Conservation (phyloP, 2,888 invertebrate genomes). For the Myopa tessellatipennis region DNA sequence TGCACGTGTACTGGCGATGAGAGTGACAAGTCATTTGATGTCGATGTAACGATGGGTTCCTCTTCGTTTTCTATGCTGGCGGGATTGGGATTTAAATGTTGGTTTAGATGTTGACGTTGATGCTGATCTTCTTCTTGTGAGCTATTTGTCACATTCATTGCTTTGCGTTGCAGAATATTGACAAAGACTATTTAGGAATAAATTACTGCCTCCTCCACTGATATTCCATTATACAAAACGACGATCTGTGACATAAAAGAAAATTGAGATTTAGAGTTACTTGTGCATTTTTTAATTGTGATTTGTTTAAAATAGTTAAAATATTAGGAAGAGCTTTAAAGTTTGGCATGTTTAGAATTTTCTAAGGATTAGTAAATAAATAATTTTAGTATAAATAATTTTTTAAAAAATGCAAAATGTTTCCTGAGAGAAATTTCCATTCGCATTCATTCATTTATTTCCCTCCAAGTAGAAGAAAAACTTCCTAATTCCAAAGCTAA, state of each 20-base stretch:
- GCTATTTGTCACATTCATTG: conserved; percentile 58
- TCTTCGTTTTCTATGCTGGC: conserved; percentile 51
- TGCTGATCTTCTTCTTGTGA: conserved; percentile 42
- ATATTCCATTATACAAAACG: neutral
- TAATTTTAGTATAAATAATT: neutral
- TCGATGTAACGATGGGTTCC: conserved; percentile 59
- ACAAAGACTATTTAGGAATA: too few species aligned
- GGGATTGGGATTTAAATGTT: neutral
- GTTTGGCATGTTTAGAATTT: too few species aligned
- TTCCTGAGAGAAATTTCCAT: too few species aligned
- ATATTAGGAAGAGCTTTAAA: too few species aligned
- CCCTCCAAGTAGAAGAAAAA: too few species aligned
- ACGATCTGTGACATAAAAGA: neutral
- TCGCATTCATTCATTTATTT: too few species aligned
- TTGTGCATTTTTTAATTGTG: neutral
- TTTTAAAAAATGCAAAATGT: neutral
- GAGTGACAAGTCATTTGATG: conserved; percentile 52
- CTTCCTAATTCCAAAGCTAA: neutral
- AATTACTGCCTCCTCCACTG: neutral
- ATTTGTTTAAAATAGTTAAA: neutral
- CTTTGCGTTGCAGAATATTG: conserved; percentile 44
- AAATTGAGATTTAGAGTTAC: neutral
- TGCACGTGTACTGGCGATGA: conserved; percentile 41
- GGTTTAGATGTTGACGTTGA: conserved; percentile 17
- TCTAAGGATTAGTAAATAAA: neutral